A percentile compares a stretch with the other conserved stretches of the same genome.
Conservation (phyloP, 2,888 invertebrate genomes). For the Parnassius orleans region DNA sequence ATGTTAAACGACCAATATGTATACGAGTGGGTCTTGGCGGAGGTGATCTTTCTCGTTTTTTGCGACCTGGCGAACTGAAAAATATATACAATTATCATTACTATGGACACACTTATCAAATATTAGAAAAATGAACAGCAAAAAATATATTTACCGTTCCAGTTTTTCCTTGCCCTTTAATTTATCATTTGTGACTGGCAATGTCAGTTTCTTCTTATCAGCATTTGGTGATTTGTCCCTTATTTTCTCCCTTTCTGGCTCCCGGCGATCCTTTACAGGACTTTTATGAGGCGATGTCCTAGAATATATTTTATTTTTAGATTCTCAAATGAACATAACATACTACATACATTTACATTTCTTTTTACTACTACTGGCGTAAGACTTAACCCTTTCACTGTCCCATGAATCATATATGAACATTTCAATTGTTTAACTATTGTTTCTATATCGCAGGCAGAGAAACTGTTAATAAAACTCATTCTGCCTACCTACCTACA, state of each 20-base stretch:
- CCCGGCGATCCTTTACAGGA: slow-evolving; percentile 72
- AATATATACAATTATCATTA: slow-evolving; percentile 1
- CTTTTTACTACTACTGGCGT: too few species aligned
- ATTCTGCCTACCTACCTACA: too few species aligned
- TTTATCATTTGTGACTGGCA: slow-evolving; percentile 61
- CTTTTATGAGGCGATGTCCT: slow-evolving; percentile 74
- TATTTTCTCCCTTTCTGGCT: slow-evolving; percentile 67
- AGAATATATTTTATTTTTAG: background rate
- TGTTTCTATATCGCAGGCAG: too few species aligned
- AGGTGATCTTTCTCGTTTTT: slow-evolving; percentile 91
- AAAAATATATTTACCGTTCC: slow-evolving; percentile 55
- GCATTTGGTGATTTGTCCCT: slow-evolving; percentile 68
- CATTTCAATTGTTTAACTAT: too few species aligned
- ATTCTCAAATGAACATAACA: background rate
- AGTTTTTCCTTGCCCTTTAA: slow-evolving; percentile 69
- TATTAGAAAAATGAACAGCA: too few species aligned
- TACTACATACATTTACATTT: too few species aligned
- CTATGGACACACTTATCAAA: too few species aligned
- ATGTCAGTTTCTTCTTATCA: slow-evolving; percentile 67
- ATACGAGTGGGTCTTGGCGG: slow-evolving; percentile 96
- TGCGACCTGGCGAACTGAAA: slow-evolving; percentile 81
- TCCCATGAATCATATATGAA: too few species aligned
- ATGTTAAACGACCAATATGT: slow-evolving; percentile 94
- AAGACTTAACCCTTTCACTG: too few species aligned
- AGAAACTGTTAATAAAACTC: too few species aligned